Base-by-base conservation (phyloP, 2,888 invertebrate species). In the Cabera pusaria region DNA sequence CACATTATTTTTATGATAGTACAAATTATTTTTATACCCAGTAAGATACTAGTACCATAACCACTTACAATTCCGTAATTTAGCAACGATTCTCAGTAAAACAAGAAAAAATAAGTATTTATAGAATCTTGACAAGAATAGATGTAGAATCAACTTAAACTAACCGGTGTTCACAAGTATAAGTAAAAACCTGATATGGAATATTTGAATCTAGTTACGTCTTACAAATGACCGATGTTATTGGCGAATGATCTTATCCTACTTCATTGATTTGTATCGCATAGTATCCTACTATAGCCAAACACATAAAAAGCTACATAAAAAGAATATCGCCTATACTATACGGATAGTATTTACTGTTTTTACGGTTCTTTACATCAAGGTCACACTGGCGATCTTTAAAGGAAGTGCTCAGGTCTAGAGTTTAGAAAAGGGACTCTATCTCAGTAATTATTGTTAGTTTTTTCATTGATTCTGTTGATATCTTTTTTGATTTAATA, bases 331-430 rank as follows among this genome's bases (percentile, higher is more conserved):
- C 25, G 36, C 18, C 35, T 19, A 44, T 39, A 29, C 35, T 19
- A 44, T 39, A 29, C 27, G 9, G 9, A 29, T 7, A 25, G 34
- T 24, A 37, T 34, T 38, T 34, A 38, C 40, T 35, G 39, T 40
- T 49, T 48, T 44, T 44, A 39, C 34, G 31, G 24, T 31, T 39
- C 40, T 36, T n/a, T n/a, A 11, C 35, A 48, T 18, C 42, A 49
- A 49, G 49, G 49, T 31, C 42, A 33, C 25, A 19, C 8, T 6
- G 31, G 22, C 31, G 35, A 26, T 17, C 31, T 36, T 34, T 34
- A 34, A 42, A 45, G 42, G 49, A 49, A 49, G 39, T 44, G 28
- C 20, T 28, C 28, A 32, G 27, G 19, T 27, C 12, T 18, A 21
- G 18, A 8, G 5, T 5, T 24, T 1, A 12, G 5, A 5, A 7